These are phyloP conservation scores for Argopecten irradians DNA, from an alignment of 1,140 invertebrate species.

Conservation along the genomic window DNA sequence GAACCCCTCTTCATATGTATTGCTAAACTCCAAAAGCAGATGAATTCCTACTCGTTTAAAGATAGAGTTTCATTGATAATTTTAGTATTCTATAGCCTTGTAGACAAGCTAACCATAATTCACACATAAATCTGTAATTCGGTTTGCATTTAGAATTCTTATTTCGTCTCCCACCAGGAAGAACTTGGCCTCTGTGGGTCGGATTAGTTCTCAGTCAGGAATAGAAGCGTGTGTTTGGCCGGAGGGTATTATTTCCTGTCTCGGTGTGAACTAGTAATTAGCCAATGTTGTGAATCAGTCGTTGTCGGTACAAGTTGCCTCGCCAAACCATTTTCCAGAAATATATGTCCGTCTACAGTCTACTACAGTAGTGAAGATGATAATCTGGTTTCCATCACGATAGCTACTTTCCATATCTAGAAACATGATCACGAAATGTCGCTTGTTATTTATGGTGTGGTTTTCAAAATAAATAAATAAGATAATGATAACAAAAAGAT, in stretches of 20 bases:
- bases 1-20: too few relatives aligned
- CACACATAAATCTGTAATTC: background rate
- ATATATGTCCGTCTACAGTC: background rate
- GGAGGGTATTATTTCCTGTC: conserved; percentile 8
- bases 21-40: too few relatives aligned
- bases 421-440: too few relatives aligned
- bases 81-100: too few relatives aligned
- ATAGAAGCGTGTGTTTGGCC: conserved; percentile 9
- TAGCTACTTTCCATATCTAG: background rate
- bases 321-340: background rate
- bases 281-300: background rate
- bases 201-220: background rate
- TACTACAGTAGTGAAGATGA: background rate
- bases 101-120: too few relatives aligned
- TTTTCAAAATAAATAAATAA: too few relatives aligned
- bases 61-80: too few relatives aligned
- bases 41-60: too few relatives aligned
- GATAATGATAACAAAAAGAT: too few relatives aligned
- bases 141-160: background rate
- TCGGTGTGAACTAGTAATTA: background rate
- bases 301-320: background rate
- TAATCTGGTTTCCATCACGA: background rate
- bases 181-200: background rate
- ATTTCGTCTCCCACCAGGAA: background rate
- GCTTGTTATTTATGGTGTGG: too few relatives aligned